Base-by-base conservation (phyloP, 1,140 invertebrate species). In the Halictus rubicundus region DNA sequence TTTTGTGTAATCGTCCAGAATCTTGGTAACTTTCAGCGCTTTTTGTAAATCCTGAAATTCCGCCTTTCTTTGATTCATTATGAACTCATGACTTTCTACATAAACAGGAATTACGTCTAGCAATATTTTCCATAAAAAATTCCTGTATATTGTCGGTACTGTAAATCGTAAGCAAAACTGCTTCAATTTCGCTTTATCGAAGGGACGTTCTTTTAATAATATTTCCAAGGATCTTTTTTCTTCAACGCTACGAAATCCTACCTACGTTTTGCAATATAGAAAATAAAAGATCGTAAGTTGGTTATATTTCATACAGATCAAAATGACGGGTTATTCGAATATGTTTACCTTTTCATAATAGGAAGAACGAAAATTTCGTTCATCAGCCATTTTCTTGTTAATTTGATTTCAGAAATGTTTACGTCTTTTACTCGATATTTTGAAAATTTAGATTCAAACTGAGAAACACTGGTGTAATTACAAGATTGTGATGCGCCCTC, bases 151-250 rank as follows among this genome's bases (percentile, higher is more conserved):
- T 25, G 95, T 94, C 52, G 97, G 97, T 14, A 98, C 95, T 9
- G 96, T 95, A 89, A 97, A 98, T 70, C 97, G 93, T 66, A 97
- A 91, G 89, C 96, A 97, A 90, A 98, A 98, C 87, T 98, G 97
- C 88, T 95, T 96, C 27, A 98, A 90, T 91, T 98, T 98, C 9
- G 94, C 94, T 87, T 95, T 95, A 89, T 98, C 97, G 86, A 97
- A 94, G 19, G 96, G 96, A 90, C 96, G 96, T 82, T 98, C 97
- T 89, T 97, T 97, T 75, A 98, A 93, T 9, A 99, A 93, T 89
- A 97, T 97, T 93, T 98, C 97, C n/a, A 98, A 91, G 0, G 97
- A 97, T 92, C 97, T 97, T 91, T 98, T 98, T 90, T 98, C 97
- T 92, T 98, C 97, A 0, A 98, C 97, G 84, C 96, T 97, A 70